Evolutionary conservation across 37 sponge, comb jelly and placozoan species (phyloP).

Genomic region (Chondrosia reniformis): DNA sequence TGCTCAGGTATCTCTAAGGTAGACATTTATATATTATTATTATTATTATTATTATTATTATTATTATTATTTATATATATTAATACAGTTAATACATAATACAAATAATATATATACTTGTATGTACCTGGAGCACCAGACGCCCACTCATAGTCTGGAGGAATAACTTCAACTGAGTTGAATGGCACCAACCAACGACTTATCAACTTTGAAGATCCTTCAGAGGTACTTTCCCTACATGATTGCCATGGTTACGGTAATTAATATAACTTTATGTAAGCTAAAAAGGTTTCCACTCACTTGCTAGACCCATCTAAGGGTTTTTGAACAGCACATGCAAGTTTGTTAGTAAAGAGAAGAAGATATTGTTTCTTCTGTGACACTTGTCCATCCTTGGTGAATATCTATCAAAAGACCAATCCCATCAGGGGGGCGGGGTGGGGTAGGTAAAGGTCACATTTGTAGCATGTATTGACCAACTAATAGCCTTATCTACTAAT

Average conservation of each 20-base stretch:
- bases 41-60: no score
- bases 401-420: background rate
- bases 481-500: no score
- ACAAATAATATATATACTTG: background rate
- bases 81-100: background rate
- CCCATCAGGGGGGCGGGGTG: no score
- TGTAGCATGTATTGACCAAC: no score
- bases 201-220: background rate
- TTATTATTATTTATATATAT: background rate
- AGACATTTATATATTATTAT: no score
- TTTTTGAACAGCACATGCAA: slow-evolving; percentile 50
- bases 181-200: slow-evolving; percentile 14
- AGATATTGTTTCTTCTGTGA: slow-evolving; percentile 29
- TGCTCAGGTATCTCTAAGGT: no score
- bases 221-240: background rate
- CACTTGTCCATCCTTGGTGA: slow-evolving; percentile 11
- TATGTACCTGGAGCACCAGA: slow-evolving; percentile 14
- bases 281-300: no score
- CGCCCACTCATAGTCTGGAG: background rate
- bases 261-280: no score
- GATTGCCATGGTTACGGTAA: background rate
- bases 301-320: background rate
- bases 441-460: no score
- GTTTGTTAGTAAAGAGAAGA: slow-evolving; percentile 57
- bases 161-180: background rate